These are phyloP conservation scores for Pyxicephalus adspersus DNA, from an alignment of 2,113 vertebrate species.

Conservation along the genomic window DNA sequence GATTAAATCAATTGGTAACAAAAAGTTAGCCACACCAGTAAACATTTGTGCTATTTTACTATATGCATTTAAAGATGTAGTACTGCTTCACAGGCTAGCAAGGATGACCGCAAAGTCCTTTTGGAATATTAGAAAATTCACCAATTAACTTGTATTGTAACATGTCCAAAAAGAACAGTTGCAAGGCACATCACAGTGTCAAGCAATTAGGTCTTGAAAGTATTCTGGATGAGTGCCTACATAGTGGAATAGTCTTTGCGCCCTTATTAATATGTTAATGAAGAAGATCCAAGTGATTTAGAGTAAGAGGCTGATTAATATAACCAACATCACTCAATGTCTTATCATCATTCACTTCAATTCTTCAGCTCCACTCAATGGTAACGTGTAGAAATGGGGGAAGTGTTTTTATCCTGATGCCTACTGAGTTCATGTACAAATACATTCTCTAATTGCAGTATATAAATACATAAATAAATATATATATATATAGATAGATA, in stretches of 20 bases:
- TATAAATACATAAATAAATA: no score
- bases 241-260: slow-evolving; percentile 41
- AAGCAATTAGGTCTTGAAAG: slow-evolving; percentile 52
- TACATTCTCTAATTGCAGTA: background rate
- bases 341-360: slow-evolving; percentile 32
- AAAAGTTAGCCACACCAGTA: background rate
- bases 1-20: no score
- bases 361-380: slow-evolving; percentile 13
- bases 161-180: slow-evolving; percentile 41
- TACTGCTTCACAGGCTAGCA: background rate
- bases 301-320: slow-evolving; percentile 41
- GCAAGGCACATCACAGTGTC: slow-evolving; percentile 30
- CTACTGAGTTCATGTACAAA: background rate
- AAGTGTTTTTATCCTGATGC: slow-evolving; percentile 9
- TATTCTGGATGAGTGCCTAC: slow-evolving; percentile 52
- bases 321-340: slow-evolving; percentile 34
- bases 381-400: slow-evolving; percentile 7
- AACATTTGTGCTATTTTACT: background rate
- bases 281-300: slow-evolving; percentile 43
- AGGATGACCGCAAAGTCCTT: slow-evolving; percentile 40
- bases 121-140: slow-evolving; percentile 40
- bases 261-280: slow-evolving; percentile 55
- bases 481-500: no score
- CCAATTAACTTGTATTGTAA: slow-evolving; percentile 43
- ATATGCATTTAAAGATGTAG: background rate